Conservation (phyloP, 2,888 invertebrate species). For the Xestoiulus laeticollis region DNA sequence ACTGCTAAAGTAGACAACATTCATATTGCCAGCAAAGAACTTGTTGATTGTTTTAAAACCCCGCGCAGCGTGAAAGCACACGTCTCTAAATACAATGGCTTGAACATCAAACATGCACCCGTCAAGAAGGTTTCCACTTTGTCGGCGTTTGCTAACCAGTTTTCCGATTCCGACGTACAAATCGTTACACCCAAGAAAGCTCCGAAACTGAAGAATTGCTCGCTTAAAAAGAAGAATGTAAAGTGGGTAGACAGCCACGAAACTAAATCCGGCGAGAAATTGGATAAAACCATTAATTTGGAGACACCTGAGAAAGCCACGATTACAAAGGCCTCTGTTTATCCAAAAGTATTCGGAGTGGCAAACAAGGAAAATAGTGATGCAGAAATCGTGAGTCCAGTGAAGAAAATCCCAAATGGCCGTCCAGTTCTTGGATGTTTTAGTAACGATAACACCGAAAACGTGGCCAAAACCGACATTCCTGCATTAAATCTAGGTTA, state of each 20-base stretch:
- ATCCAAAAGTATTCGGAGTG: neutral
- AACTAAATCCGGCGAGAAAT: neutral
- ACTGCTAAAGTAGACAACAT: constrained; percentile 12
- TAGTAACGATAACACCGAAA: neutral
- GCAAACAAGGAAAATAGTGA: neutral
- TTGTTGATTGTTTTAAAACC: constrained; percentile 28
- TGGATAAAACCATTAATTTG: neutral
- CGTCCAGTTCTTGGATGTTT: neutral
- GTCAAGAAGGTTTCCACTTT: neutral
- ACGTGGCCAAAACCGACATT: neutral
- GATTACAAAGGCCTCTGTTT: neutral
- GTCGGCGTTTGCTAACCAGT: neutral
- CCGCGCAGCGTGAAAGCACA: neutral
- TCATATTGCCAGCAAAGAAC: neutral
- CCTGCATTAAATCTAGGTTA: neutral
- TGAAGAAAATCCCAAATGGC: neutral
- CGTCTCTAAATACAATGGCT: neutral
- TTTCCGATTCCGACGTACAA: neutral
- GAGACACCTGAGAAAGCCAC: neutral
- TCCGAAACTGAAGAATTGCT: neutral
- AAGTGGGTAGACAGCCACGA: neutral
- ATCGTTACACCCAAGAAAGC: neutral
- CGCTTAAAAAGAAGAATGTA: neutral
- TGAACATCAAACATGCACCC: neutral
- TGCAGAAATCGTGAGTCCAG: neutral